A percentile compares a stretch with the other conserved stretches of the same genome.
These are phyloP conservation scores for Leucosticte australis DNA, from an alignment of 2,113 vertebrate genomes.

Conservation along the genomic window DNA sequence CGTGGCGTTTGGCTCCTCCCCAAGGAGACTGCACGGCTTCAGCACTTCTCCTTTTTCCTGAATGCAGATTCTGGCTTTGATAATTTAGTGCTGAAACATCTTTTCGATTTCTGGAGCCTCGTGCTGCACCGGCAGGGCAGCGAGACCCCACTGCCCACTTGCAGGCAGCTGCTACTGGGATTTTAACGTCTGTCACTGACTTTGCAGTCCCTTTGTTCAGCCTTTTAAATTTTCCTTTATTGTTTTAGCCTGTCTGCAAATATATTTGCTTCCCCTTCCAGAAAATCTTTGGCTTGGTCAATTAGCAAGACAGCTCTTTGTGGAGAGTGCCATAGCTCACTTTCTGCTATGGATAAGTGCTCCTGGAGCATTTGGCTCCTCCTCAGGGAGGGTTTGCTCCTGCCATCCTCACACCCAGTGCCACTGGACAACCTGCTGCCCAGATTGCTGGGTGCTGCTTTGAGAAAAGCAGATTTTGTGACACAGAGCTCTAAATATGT, in stretches of 20 bases:
- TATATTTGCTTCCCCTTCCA: constrained; percentile 9
- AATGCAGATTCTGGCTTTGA: neutral
- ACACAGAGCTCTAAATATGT: neutral
- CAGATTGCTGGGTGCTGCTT: neutral
- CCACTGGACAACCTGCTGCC: neutral
- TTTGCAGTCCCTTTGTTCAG: constrained; percentile 3
- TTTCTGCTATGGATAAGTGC: neutral
- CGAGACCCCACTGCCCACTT: neutral
- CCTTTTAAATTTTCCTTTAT: constrained; percentile 3
- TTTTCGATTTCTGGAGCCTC: neutral
- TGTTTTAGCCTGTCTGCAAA: constrained; percentile 20
- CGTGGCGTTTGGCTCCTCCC: constrained; percentile 1
- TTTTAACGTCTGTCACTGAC: neutral
- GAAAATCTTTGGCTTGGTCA: neutral
- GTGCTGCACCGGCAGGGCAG: accelerated
- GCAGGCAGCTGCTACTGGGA: neutral
- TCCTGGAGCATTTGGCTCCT: neutral
- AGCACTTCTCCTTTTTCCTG: neutral
- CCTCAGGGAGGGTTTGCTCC: neutral
- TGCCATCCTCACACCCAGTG: neutral
- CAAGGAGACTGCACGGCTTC: neutral
- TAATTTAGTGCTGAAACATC: neutral
- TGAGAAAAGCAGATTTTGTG: neutral
- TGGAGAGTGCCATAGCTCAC: neutral
- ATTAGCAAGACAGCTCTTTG: neutral